Conservation (phyloP, 2,888 invertebrate genomes). For the Glyphotaelius pellucidus region DNA sequence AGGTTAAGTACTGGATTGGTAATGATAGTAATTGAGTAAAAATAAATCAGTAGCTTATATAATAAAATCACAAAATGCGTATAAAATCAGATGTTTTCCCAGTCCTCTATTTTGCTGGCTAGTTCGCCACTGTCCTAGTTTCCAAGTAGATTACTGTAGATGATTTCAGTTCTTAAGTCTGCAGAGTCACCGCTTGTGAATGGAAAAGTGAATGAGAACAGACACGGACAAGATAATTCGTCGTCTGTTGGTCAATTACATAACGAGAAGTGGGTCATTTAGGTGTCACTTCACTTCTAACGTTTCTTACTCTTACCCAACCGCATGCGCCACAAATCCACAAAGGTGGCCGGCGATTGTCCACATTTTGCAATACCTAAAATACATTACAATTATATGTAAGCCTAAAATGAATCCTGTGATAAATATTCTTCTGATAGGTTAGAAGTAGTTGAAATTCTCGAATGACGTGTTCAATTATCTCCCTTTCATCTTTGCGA, state of each 20-base stretch:
- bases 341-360: neutral
- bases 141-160: neutral
- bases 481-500: neutral
- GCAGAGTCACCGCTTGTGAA: slow-evolving; percentile 13
- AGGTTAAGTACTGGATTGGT: no score
- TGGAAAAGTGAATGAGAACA: slow-evolving; percentile 19
- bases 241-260: slow-evolving; percentile 15
- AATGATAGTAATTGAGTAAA: no score
- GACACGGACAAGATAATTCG: slow-evolving; percentile 17
- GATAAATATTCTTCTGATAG: neutral
- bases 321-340: neutral
- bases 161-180: neutral
- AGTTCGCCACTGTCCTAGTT: neutral
- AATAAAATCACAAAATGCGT: neutral
- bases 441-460: neutral
- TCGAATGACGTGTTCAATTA: neutral
- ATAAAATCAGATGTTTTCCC: neutral
- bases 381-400: neutral
- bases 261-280: slow-evolving; percentile 22
- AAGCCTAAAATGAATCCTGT: neutral
- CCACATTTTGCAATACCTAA: neutral
- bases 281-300: slow-evolving; percentile 20
- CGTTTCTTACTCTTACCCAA: slow-evolving; percentile 4
- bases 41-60: no score
- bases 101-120: neutral